Evolutionary conservation across 2,113 vertebrate genomes (phyloP).

Genomic region (Indri indri): DNA sequence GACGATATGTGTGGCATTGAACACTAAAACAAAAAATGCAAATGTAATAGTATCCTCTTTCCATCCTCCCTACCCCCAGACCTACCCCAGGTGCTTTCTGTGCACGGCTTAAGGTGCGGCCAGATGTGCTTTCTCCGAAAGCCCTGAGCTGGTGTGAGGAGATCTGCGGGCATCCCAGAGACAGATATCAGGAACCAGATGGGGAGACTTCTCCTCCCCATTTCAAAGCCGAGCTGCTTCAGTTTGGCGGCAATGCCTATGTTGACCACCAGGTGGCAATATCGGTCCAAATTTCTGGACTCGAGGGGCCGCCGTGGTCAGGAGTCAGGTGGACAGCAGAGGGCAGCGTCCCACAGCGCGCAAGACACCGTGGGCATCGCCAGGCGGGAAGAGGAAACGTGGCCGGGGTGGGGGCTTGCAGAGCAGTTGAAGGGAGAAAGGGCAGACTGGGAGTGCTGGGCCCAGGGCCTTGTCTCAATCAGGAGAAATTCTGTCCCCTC

Average conservation of each 20-base stretch:
- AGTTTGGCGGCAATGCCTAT: neutral
- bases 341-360: slow-evolving; percentile 13
- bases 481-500: neutral
- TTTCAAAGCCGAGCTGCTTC: neutral
- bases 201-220: neutral
- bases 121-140: neutral
- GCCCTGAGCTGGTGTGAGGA: neutral
- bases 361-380: rapidly evolving
- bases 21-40: neutral
- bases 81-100: neutral
- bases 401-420: neutral
- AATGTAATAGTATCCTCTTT: neutral
- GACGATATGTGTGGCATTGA: neutral
- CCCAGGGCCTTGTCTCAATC: neutral
- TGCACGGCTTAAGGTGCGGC: neutral
- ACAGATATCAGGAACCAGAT: neutral
- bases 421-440: neutral
- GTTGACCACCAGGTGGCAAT: slow-evolving; percentile 28
- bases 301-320: neutral
- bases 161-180: neutral
- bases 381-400: neutral
- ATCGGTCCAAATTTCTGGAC: neutral
- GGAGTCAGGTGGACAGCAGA: slow-evolving; percentile 18
- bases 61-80: neutral
- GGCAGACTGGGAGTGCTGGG: neutral